phyloP scores from a whole-genome alignment of 2,888 invertebrate genomes.

The Odontocolon sp. region DNA sequence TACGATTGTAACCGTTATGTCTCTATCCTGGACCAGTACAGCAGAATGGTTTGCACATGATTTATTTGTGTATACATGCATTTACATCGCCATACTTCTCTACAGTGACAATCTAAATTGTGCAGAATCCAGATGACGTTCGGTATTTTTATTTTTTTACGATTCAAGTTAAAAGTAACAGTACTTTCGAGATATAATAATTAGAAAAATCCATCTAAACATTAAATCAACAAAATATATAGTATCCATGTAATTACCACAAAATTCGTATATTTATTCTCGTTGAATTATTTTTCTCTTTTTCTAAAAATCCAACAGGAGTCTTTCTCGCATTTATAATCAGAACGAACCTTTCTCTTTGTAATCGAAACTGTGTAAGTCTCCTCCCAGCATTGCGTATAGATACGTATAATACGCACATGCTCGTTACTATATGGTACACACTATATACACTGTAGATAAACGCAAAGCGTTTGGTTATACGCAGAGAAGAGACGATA shows the following conservation, averaged over 20 bases:
- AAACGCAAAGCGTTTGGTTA: conserved; percentile 16
- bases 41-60: too few species aligned
- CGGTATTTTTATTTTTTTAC: too few species aligned
- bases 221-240: too few species aligned
- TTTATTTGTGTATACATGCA: neutral
- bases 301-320: conserved; percentile 3
- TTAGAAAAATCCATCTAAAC: too few species aligned
- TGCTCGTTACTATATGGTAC: neutral
- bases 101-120: too few species aligned
- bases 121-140: too few species aligned
- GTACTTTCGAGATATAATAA: too few species aligned
- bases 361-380: neutral
- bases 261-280: too few species aligned
- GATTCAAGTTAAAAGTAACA: too few species aligned
- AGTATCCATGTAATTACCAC: too few species aligned
- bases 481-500: conserved; percentile 49
- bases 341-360: neutral
- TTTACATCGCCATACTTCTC: too few species aligned
- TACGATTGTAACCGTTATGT: conserved; percentile 56
- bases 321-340: neutral
- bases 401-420: neutral
- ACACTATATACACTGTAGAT: neutral
- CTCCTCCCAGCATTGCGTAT: neutral
- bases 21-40: too few species aligned
- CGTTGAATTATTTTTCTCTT: neutral